These are phyloP conservation scores for Pseudococcus viburni DNA, from an alignment of 2,888 invertebrate species.

Conservation along the genomic window DNA sequence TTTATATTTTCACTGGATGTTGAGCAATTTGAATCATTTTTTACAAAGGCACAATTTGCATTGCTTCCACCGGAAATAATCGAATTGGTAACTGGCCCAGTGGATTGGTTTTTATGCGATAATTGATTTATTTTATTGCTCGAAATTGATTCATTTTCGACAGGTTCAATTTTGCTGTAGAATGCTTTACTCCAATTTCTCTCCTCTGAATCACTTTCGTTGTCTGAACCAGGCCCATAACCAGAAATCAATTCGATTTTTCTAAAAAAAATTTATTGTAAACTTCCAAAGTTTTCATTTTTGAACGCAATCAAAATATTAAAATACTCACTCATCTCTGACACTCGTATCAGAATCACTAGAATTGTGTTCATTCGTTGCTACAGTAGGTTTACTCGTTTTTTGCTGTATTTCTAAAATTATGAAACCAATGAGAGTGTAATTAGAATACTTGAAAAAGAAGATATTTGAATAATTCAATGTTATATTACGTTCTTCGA, in stretches of 20 bases:
- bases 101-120: no score
- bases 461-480: neutral
- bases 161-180: neutral
- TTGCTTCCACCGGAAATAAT: neutral
- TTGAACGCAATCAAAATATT: neutral
- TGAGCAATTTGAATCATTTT: neutral
- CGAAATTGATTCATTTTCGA: neutral
- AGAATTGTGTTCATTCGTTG: neutral
- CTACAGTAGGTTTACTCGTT: neutral
- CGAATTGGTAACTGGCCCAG: neutral
- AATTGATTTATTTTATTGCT: slow-evolving; percentile 7
- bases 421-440: neutral
- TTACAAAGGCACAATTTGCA: neutral
- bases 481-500: slow-evolving; percentile 9
- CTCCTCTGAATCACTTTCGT: slow-evolving; percentile 70
- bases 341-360: slow-evolving; percentile 32
- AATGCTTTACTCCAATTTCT: neutral
- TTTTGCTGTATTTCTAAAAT: slow-evolving; percentile 43
- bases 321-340: slow-evolving; percentile 38
- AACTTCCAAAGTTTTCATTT: neutral
- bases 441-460: neutral
- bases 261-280: slow-evolving; percentile 69
- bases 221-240: slow-evolving; percentile 73
- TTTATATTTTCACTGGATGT: neutral
- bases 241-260: slow-evolving; percentile 76